Evolutionary conservation across 2,797 vertebrate genomes (phyloP).

Genomic region (Potorous gilbertii): DNA sequence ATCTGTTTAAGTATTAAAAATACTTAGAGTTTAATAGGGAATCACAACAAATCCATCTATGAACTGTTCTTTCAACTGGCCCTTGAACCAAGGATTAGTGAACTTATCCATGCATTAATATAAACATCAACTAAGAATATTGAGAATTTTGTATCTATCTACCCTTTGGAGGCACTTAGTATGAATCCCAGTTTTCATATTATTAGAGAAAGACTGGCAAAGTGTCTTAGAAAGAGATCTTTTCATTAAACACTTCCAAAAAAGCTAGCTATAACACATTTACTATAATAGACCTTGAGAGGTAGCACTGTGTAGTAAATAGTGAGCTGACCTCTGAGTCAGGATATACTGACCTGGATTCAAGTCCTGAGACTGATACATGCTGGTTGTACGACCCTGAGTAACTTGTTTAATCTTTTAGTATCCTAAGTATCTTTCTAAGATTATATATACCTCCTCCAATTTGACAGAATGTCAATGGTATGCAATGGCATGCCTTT

Average conservation of each 20-base stretch:
- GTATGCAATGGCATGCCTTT: neutral
- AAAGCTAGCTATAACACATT: slow-evolving; percentile 9
- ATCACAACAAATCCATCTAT: slow-evolving; percentile 59
- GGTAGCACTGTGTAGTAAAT: neutral
- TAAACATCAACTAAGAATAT: slow-evolving; percentile 42
- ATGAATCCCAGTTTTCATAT: slow-evolving; percentile 68
- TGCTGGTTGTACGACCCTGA: neutral
- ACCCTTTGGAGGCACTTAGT: slow-evolving; percentile 50
- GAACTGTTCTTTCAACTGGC: slow-evolving; percentile 38
- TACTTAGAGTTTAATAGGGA: slow-evolving; percentile 47
- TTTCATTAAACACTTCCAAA: slow-evolving; percentile 62
- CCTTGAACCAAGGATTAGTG: slow-evolving; percentile 59
- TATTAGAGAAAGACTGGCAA: slow-evolving; percentile 66
- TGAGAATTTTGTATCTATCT: slow-evolving; percentile 61
- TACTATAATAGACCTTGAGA: neutral
- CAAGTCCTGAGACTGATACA: neutral
- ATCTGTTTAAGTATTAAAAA: slow-evolving; percentile 58
- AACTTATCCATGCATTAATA: slow-evolving; percentile 61
- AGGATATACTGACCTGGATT: neutral
- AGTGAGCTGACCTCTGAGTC: neutral
- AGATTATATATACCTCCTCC: neutral
- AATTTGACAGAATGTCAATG: neutral
- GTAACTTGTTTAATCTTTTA: neutral
- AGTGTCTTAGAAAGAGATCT: slow-evolving; percentile 60
- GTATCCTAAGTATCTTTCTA: neutral